Evolutionary conservation across 2,888 invertebrate species (phyloP).

Genomic region (Criorhina ranunculi): DNA sequence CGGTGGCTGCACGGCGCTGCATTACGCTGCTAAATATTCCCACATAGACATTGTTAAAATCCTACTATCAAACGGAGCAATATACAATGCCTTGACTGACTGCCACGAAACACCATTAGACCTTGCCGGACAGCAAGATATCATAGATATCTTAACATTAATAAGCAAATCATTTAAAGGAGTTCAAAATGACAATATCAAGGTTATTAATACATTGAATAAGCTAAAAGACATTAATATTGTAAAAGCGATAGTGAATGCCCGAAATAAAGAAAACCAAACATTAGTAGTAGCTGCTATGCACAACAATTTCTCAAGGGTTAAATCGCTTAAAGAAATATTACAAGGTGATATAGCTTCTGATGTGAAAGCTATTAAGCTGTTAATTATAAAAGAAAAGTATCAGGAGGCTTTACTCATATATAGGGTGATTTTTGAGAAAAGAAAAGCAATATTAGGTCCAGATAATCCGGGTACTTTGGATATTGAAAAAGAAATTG

Average conservation of each 20-base stretch:
- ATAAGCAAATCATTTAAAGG: slow-evolving; percentile 16
- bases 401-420: neutral
- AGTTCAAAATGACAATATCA: neutral
- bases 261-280: slow-evolving; percentile 26
- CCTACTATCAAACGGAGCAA: slow-evolving; percentile 25
- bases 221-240: slow-evolving; percentile 21
- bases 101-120: slow-evolving; percentile 22
- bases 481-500: neutral
- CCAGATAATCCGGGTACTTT: slow-evolving; percentile 10
- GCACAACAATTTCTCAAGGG: neutral
- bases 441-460: slow-evolving; percentile 12
- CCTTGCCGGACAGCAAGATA: neutral
- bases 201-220: neutral
- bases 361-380: neutral
- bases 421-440: neutral
- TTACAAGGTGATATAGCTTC: neutral
- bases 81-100: neutral
- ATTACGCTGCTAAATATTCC: slow-evolving; percentile 26
- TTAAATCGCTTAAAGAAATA: slow-evolving; percentile 11
- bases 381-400: neutral
- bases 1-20: slow-evolving; percentile 31
- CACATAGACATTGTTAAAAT: slow-evolving; percentile 1
- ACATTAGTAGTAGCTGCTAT: slow-evolving; percentile 21
- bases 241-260: slow-evolving; percentile 17
- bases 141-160: slow-evolving; percentile 10